Evolutionary conservation across 2,888 invertebrate genomes (phyloP), one percentile per base, ranked within the genome.

Genomic region (Drosophila neonasuta): DNA sequence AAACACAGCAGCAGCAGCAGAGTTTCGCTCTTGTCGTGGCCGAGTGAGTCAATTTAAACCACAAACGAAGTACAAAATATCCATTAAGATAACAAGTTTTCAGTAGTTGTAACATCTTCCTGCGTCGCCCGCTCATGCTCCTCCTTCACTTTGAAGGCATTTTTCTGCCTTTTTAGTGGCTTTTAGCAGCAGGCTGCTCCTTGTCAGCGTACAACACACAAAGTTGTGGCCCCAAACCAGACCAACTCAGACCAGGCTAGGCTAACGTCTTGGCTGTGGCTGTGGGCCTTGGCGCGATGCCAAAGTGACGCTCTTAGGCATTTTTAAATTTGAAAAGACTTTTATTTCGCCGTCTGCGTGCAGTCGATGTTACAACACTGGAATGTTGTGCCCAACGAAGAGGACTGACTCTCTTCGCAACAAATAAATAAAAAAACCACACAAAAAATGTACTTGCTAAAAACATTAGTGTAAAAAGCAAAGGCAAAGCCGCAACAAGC

Each of bases 11-110:
- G 10, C 36, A 32, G 32, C 24, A 32, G 36, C n/a, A 36, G 39
- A 41, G 39, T 41, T 41, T 41, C 15, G 48, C 55, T 49, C 44
- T 39, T 52, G 55, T 51, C 42, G 63, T 61, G 75, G 75, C 70
- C 71, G 75, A 79, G 80, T 75, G 79, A 83, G 81, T 81, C 81
- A 83, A 83, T 83, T 80, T 83, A 65, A 75, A 68, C 81, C 83
- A 80, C 81, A 83, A 81, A 83, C 81, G 83, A 81, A 80, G 79
- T 83, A 83, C 83, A 81, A 82, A 81, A 81, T 83, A 83, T 83
- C 81, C 83, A 81, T 81, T 81, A 81, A 81, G 81, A 81, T 81
- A 81, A 81, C 81, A 82, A 81, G 81, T 81, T 82, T 83, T 81
- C 80, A 81, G 81, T 79, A 81, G 81, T 81, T 81, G 81, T 77